Evolutionary conservation across 2,888 invertebrate species (phyloP), one percentile per base, ranked within the genome.

Genomic region (Drosophila rellima): DNA sequence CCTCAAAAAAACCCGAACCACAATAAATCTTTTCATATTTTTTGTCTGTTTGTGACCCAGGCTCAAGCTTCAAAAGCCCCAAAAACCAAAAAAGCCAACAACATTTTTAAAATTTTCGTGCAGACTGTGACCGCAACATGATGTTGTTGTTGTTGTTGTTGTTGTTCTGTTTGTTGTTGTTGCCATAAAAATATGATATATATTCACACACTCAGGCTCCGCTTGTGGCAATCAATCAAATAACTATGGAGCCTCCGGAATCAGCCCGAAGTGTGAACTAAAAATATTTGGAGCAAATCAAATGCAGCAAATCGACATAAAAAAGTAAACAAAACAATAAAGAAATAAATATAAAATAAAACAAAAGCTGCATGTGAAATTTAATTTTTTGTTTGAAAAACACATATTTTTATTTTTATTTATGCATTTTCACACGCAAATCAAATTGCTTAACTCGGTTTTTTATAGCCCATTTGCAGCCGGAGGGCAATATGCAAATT

Each of bases 211-310:
- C 75, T 70, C 80, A 55, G 59, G 59, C 70, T 55, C 18, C 31
- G n/a, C 44, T 48, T 18, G 18, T n/a, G 85, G 88, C 83, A 88
- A 84, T 84, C 83, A 84, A 84, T 84, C 83, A 84, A 78, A 70
- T 48, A 80, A 78, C 80, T 79, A 75, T 79, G 82, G 67, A 79
- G 56, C 85, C 82, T 61, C 52, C 64, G 82, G 73, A 70, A 81
- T 78, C 74, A 68, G 62, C 54, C 60, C 74, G 59, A 85, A 86
- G 89, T 82, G 89, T 83, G 83, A 89, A 74, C 74, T 82, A 37
- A 61, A 85, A 82, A 89, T 87, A 82, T 88, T 81, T 85, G 81
- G 84, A 89, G 74, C 89, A 86, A 78, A 82, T 88, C 87, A 80
- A 85, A 88, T 78, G 83, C 87, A 79, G 69, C 70, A 56, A 51